Percentiles rank a stretch among this genome's conserved stretches.
Conservation (phyloP, 2,113 vertebrate genomes). For the Dicaeum eximium region DNA sequence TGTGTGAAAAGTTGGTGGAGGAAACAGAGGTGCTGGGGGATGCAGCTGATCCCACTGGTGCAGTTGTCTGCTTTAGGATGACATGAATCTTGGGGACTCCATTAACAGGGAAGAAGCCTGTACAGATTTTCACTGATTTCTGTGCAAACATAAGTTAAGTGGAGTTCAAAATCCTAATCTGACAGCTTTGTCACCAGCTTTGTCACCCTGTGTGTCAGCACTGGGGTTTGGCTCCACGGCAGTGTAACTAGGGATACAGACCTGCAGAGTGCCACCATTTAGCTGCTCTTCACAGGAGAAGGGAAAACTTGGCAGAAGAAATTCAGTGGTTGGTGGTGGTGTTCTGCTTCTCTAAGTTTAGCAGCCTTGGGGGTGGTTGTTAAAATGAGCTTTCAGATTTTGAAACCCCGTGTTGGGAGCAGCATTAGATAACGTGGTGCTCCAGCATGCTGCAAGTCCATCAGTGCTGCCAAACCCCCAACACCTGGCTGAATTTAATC, state of each 20-base stretch:
- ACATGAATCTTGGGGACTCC: background rate
- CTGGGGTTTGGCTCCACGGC: background rate
- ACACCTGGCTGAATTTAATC: background rate
- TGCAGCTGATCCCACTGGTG: background rate
- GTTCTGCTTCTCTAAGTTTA: constrained; percentile 45
- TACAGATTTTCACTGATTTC: background rate
- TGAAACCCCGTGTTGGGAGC: background rate
- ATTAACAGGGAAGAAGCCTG: background rate
- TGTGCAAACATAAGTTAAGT: background rate
- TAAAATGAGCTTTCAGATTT: background rate
- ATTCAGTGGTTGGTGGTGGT: background rate
- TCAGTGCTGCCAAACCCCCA: background rate
- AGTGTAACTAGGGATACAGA: background rate
- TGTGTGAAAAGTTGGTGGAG: background rate
- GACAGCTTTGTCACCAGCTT: background rate
- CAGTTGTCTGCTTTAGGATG: background rate
- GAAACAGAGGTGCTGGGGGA: rapidly evolving
- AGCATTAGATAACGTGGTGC: background rate
- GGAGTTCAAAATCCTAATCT: background rate
- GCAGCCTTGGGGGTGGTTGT: constrained; percentile 22
- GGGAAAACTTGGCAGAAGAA: background rate
- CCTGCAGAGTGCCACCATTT: background rate
- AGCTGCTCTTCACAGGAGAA: background rate
- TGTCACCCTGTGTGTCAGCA: rapidly evolving
- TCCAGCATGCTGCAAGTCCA: background rate